Conservation (phyloP, 2,797 vertebrate genomes). For the Cryptoprocta ferox region DNA sequence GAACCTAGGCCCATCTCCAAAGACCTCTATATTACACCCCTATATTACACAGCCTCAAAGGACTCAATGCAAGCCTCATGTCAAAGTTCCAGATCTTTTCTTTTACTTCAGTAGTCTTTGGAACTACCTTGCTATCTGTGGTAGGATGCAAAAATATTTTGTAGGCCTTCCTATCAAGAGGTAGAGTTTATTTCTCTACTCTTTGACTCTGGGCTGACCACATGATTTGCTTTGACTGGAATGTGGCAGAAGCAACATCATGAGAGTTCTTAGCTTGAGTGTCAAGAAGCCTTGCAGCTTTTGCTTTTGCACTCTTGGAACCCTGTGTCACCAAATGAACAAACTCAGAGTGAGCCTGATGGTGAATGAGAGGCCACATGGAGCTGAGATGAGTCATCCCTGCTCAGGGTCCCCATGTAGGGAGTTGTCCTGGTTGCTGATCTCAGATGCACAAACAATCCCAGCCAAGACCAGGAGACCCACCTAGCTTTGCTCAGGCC, state of each 20-base stretch:
- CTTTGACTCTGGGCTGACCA: neutral
- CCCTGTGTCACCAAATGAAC: neutral
- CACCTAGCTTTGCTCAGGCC: neutral
- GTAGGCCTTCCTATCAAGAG: neutral
- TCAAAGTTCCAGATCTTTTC: neutral
- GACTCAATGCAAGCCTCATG: neutral
- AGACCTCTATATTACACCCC: neutral
- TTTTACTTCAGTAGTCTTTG: neutral
- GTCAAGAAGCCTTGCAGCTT: neutral
- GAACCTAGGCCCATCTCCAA: neutral
- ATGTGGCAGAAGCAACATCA: neutral
- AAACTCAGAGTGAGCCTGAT: neutral
- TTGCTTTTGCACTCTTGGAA: neutral
- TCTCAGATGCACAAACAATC: neutral
- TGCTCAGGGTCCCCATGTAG: neutral
- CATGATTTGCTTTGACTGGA: neutral
- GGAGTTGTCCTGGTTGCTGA: neutral
- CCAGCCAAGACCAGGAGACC: neutral
- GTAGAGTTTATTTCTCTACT: neutral
- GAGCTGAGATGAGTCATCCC: neutral
- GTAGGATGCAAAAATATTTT: neutral
- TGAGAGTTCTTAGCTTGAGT: neutral
- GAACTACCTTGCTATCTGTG: neutral
- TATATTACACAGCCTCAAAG: neutral
- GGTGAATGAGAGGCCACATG: neutral